A percentile compares a stretch with the other conserved stretches of the same genome.
These are phyloP conservation scores for Sarcophaga variegata DNA, from an alignment of 2,888 invertebrate genomes.

Conservation along the genomic window DNA sequence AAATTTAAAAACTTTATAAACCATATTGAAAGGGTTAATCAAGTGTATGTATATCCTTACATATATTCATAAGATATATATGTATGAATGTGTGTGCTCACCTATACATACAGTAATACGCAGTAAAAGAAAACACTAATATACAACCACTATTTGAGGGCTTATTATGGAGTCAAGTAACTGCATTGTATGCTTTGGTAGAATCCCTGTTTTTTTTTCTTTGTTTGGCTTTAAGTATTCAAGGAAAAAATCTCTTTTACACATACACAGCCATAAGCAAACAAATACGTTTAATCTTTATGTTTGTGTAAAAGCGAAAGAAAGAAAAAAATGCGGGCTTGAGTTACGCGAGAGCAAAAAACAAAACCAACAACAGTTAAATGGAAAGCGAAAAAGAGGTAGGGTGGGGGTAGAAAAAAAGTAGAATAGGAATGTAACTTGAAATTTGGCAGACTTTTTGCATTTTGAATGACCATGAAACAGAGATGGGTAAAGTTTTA, in stretches of 20 bases:
- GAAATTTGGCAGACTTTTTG: conserved; percentile 54
- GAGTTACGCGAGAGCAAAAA: conserved; percentile 22
- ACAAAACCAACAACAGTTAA: neutral
- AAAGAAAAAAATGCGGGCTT: conserved; percentile 26
- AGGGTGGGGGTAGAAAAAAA: too few relatives aligned
- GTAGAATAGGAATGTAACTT: conserved; percentile 3
- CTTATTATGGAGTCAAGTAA: conserved; percentile 47
- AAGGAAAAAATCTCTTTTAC: neutral
- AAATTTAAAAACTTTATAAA: too few relatives aligned
- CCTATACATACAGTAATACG: neutral
- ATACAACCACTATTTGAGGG: conserved; percentile 30
- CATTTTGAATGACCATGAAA: conserved; percentile 27
- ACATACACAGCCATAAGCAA: neutral
- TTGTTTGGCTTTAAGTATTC: conserved; percentile 46
- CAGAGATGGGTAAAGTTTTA: conserved; percentile 8
- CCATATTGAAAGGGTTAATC: neutral
- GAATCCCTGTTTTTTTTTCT: conserved; percentile 6
- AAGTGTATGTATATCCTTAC: neutral
- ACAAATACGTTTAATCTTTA: conserved; percentile 33
- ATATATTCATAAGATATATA: too few relatives aligned
- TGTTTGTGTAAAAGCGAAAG: neutral
- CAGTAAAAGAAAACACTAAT: conserved; percentile 10
- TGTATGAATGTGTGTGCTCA: neutral
- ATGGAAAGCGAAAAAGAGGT: neutral
- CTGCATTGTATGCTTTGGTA: neutral